Percentiles rank a stretch among this genome's conserved stretches.
Evolutionary conservation across 2,888 invertebrate genomes (phyloP).

Genomic region (Amiota mariae): DNA sequence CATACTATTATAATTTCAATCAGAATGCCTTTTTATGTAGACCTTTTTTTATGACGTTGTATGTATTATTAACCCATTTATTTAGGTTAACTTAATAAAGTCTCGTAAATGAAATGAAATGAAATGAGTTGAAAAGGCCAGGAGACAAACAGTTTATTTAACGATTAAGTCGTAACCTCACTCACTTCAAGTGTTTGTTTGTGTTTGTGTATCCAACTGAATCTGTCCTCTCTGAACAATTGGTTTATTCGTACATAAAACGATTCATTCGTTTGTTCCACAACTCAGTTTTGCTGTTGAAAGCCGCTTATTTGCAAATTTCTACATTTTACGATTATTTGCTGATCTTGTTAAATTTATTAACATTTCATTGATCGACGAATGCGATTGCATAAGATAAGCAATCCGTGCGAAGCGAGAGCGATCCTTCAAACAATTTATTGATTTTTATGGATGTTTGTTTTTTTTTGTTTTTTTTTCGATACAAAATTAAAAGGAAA

Average conservation of each 20-base stretch:
- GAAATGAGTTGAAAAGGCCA: conserved; percentile 22
- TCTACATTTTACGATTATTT: conserved; percentile 5
- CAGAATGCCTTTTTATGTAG: too few relatives aligned
- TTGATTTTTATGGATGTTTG: conserved; percentile 5
- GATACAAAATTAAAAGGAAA: too few relatives aligned
- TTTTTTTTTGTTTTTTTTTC: background rate
- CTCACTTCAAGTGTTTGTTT: too few relatives aligned
- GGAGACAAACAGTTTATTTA: background rate
- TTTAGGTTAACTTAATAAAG: conserved; percentile 24
- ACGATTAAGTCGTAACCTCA: background rate
- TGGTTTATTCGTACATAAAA: too few relatives aligned
- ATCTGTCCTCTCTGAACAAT: too few relatives aligned
- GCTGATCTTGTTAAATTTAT: conserved; percentile 18
- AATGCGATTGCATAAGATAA: conserved; percentile 8
- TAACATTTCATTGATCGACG: conserved; percentile 7
- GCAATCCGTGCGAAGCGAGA: background rate
- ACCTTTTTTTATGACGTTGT: too few relatives aligned
- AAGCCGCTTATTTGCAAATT: conserved; percentile 13
- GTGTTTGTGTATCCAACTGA: too few relatives aligned
- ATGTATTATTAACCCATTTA: background rate
- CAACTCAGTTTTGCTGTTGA: background rate
- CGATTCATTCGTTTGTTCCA: too few relatives aligned
- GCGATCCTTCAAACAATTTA: background rate
- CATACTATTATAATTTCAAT: too few relatives aligned
- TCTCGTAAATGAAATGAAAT: conserved; percentile 7